phyloP scores from a whole-genome alignment of 1,140 invertebrate genomes.

The Drosophila takahashii region DNA sequence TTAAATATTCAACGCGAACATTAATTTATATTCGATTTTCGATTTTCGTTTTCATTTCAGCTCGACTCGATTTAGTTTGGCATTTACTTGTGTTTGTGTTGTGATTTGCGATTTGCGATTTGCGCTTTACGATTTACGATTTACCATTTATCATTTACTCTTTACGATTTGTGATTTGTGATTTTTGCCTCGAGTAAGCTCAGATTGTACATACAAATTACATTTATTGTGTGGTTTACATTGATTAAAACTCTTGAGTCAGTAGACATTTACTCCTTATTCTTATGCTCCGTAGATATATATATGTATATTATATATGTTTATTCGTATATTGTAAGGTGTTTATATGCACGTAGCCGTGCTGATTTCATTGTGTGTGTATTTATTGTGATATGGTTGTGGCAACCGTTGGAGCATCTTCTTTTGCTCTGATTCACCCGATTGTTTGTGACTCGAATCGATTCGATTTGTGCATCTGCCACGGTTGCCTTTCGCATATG shows the following conservation, averaged over 20 bases:
- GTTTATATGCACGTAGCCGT: conserved; percentile 21
- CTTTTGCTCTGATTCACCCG: conserved; percentile 7
- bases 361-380: conserved; percentile 31
- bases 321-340: conserved; percentile 22
- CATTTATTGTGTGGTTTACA: conserved; percentile 57
- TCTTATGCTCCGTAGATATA: conserved; percentile 17
- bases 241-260: conserved; percentile 48
- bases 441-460: conserved; percentile 4
- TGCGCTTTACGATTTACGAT: conserved; percentile 6
- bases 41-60: conserved; percentile 7
- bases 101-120: neutral
- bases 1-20: conserved; percentile 54
- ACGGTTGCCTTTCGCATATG: neutral
- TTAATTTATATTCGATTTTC: conserved; percentile 52
- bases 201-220: conserved; percentile 74
- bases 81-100: conserved; percentile 8
- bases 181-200: conserved; percentile 57
- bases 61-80: conserved; percentile 22
- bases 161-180: conserved; percentile 1
- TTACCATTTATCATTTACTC: neutral
- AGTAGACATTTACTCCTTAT: conserved; percentile 33
- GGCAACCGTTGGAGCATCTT: conserved; percentile 8
- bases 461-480: conserved; percentile 1
- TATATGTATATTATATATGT: conserved; percentile 11
- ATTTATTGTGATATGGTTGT: conserved; percentile 29